Evolutionary conservation across 2,888 invertebrate genomes (phyloP), one percentile per base, ranked within the genome.

Genomic region (Drosophila colorata): DNA sequence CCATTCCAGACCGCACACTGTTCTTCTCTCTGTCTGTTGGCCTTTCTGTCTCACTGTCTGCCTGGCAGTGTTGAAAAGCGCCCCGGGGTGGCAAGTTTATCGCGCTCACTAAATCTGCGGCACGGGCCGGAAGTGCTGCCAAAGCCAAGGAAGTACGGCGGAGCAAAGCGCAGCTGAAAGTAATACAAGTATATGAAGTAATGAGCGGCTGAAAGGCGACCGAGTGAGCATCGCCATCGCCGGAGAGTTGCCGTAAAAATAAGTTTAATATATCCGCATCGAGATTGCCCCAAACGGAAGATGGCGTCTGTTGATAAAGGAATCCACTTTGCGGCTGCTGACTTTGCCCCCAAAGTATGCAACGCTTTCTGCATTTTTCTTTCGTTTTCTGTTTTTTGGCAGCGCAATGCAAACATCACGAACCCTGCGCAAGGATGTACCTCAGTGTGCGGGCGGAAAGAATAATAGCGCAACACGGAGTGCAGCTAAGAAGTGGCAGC

Each of bases 231-330:
- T 65, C 41, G 48, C 58, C 60, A 69, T 48, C 53, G 13, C 18
- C 37, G 40, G 33, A 38, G 64, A 68, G 70, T 51, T 58, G 71
- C 60, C 71, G 78, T 88, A 78, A 86, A 86, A 88, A 88, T 83
- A 84, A 76, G 74, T 84, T 87, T 87, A 88, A 88, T 88, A 84
- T 84, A 86, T 88, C 88, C 84, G 84, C 75, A 78, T 83, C 69
- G 70, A 86, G 78, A 78, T 83, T 80, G 75, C 58, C 69, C 23
- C 38, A 31, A 40, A 43, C 49, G 35, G 68, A 60, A 78, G 71
- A 78, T 63, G 59, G 65, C 80, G 52, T 59, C 55, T 65, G 66
- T 69, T 78, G 67, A 85, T 81, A 78, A 71, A 61, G 68, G 60
- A 80, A 83, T 87, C 75, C 72, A 78, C 68, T 80, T 81, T 80